Base-by-base conservation (phyloP, 1,140 invertebrate genomes). In the Pemphigus obesinymphae region DNA sequence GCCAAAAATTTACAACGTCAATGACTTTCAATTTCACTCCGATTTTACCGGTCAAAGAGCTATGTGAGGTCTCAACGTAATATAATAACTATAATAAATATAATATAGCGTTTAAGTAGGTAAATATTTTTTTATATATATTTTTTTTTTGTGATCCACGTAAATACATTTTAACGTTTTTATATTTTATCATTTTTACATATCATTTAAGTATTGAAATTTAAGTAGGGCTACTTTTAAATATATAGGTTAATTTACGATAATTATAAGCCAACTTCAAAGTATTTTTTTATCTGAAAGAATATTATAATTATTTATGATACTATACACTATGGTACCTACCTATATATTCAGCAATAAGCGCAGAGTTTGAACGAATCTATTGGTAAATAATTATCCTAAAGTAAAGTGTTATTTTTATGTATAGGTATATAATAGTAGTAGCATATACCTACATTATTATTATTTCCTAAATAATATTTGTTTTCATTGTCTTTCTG, bases 21-120 rank as follows among this genome's bases (percentile, higher is more conserved):
- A 20, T 80, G 55, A 80, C 55, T 80, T 80, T 80, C 76, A 63
- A 80, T 80, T 80, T 80, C 37, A 61, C 26, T 63, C 50, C 10
- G 37, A 73, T 80, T 53, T 55, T 20, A 40, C 50, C 34, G 73
- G n/a, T 26, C 23, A 5, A 70, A 29, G n/a, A 43, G 11, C 13
- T 43, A 11, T 45, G 13, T 29, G n/a, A 5, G 3, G n/a, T 66
- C 8, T 11, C 3, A 29, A 31, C 29, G 13, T 23, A 26, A 29
- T 26, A 13, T 58, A 63, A 34, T 34, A 34, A 37, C 1, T 58
- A 17, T 61, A n/a, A 17, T 7, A 31, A 61, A 2, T 31, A 31
- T 7, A 1, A 1, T 58, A 29, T 26, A 0, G 4, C 0, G 23
- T 2, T 31, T 31, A 31, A 17, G 29, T 61, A 31, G 29, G 29